A percentile compares a stretch with the other conserved stretches of the same genome.
These are phyloP conservation scores for Arctopsyche grandis DNA, from an alignment of 1,140 invertebrate species.

Conservation along the genomic window DNA sequence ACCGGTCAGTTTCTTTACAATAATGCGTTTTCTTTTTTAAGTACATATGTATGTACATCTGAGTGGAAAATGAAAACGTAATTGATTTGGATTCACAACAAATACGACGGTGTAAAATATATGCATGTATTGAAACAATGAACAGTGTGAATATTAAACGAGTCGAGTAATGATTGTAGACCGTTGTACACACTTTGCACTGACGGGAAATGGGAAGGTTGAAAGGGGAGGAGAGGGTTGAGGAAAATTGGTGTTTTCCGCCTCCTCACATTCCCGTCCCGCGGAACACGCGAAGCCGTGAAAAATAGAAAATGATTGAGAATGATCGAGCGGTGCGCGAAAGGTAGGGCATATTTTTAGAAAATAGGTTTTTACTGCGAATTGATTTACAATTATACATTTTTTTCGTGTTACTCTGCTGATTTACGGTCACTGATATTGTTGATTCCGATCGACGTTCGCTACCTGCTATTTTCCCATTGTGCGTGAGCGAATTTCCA, in stretches of 20 bases:
- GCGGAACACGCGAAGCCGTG: neutral
- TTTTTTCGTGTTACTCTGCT: conserved; percentile 9
- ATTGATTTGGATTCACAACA: too few relatives aligned
- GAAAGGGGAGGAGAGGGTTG: neutral
- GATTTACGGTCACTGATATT: conserved; percentile 10
- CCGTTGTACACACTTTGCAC: neutral
- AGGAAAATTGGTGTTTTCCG: neutral
- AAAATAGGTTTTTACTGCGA: neutral
- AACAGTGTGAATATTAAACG: neutral
- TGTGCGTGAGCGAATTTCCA: neutral
- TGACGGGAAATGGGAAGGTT: neutral
- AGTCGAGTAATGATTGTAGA: neutral
- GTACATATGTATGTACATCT: too few relatives aligned
- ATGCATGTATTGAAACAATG: neutral
- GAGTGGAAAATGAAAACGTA: too few relatives aligned
- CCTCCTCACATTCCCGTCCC: neutral
- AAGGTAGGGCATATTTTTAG: conserved; percentile 12
- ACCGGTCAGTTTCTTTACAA: too few relatives aligned
- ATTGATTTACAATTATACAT: conserved; percentile 31
- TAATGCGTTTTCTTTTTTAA: too few relatives aligned
- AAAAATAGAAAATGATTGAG: conserved; percentile 23
- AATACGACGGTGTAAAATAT: too few relatives aligned
- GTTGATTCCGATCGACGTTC: conserved; percentile 5
- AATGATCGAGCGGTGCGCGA: conserved; percentile 13
- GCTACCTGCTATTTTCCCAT: neutral